A percentile compares a stretch with the other conserved stretches of the same genome.
Conservation (phyloP, 2,888 invertebrate genomes). For the Hirtodrosophila histrioides region DNA sequence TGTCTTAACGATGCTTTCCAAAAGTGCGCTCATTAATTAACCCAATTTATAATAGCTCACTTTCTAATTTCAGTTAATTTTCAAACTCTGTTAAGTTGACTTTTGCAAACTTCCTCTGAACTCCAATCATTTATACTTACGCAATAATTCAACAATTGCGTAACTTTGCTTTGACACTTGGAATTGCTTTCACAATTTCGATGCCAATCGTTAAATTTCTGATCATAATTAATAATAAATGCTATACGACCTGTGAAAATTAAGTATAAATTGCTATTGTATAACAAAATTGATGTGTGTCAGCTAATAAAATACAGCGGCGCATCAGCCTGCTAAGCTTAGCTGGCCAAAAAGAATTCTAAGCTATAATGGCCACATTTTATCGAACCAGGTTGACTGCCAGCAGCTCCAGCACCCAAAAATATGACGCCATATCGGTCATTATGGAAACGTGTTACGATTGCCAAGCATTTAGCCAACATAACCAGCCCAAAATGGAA, state of each 20-base stretch:
- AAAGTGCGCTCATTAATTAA: slow-evolving; percentile 30
- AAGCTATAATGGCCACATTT: slow-evolving; percentile 28
- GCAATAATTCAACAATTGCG: slow-evolving; percentile 15
- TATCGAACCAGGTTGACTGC: slow-evolving; percentile 20
- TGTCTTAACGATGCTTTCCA: too few relatives aligned
- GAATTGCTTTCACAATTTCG: slow-evolving; percentile 26
- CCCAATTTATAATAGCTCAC: slow-evolving; percentile 23
- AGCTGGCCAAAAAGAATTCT: slow-evolving; percentile 1
- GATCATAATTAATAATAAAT: slow-evolving; percentile 34
- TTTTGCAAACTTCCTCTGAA: slow-evolving; percentile 1
- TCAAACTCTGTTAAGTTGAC: background rate
- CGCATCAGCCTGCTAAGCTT: background rate
- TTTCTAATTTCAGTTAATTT: slow-evolving; percentile 24
- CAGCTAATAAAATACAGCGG: slow-evolving; percentile 31
- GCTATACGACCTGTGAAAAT: background rate
- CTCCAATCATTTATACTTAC: background rate
- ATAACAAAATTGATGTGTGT: slow-evolving; percentile 3
- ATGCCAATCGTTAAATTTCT: slow-evolving; percentile 17
- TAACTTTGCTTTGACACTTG: slow-evolving; percentile 35
- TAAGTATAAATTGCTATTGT: slow-evolving; percentile 5
- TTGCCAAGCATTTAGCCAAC: slow-evolving; percentile 9
- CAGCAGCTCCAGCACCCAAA: background rate
- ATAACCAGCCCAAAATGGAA: slow-evolving; percentile 14
- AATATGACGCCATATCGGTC: slow-evolving; percentile 27
- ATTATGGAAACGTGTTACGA: slow-evolving; percentile 54